Conservation (phyloP, 2,888 invertebrate genomes). For the Cephonodes hylas region DNA sequence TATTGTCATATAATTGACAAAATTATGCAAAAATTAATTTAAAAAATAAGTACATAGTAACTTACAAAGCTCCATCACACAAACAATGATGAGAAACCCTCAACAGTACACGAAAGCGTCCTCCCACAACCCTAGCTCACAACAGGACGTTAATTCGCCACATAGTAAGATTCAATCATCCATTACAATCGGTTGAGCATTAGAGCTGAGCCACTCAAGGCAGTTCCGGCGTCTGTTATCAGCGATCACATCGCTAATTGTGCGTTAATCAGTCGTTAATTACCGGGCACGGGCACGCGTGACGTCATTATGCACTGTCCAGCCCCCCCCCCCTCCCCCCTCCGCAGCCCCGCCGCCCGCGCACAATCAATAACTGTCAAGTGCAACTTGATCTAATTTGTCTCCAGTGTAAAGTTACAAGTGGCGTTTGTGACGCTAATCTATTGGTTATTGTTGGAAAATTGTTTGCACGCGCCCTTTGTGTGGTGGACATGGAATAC, state of each 20-base stretch:
- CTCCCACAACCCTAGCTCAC: no score
- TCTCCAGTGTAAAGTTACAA: constrained; percentile 24
- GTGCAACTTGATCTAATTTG: constrained; percentile 51
- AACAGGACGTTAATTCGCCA: background rate
- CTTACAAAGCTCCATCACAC: no score
- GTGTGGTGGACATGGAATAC: background rate
- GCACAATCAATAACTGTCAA: constrained; percentile 44
- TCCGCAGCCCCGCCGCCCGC: constrained; percentile 3
- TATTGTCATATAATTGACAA: no score
- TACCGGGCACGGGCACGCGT: constrained; percentile 42
- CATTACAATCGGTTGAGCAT: constrained; percentile 13
- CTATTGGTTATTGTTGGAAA: background rate
- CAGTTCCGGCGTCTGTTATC: constrained; percentile 47
- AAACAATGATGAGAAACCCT: background rate
- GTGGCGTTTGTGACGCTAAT: constrained; percentile 3
- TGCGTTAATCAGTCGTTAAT: constrained; percentile 66
- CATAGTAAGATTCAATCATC: constrained; percentile 12
- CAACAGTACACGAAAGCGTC: background rate
- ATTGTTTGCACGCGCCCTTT: background rate
- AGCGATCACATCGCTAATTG: constrained; percentile 60
- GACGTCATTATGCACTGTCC: constrained; percentile 47
- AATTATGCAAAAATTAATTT: no score
- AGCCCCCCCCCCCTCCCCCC: background rate
- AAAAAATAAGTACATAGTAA: background rate
- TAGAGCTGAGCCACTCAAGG: constrained; percentile 15